Base-by-base conservation (phyloP, 2,113 vertebrate genomes). In the Chelonoidis abingdonii region DNA sequence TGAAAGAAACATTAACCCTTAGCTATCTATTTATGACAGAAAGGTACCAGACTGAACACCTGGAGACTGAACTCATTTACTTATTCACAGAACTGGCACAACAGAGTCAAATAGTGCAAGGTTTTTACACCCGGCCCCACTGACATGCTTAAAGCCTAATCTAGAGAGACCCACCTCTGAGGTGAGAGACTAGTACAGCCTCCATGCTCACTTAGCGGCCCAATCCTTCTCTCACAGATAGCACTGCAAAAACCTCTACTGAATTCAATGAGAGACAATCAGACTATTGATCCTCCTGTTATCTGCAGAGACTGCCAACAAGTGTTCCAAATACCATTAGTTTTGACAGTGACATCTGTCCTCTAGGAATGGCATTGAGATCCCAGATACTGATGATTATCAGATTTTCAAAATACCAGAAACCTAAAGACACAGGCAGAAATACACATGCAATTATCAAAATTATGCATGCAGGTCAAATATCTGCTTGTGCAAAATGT, bases 61-160 rank as follows among this genome's bases (percentile, higher is more conserved):
- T 8, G 84, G 81, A 92, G 84, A 52, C 8, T 65, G 81, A 93
- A 89, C 62, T 85, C 57, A 93, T 91, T 96, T 65, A 85, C 78
- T 95, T 87, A 80, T 90, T 96, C 89, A 90, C 86, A 90, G 84
- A 89, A 86, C 21, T 89, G 35, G 52, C 87, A 38, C 44, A 79
- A 44, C 87, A 57, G 92, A 93, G 93, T 89, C 81, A 38, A 96
- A 91, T 0, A 13, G 10, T 54, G 4, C 19, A 80, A 83, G 59
- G 8, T 87, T 87, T 86, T 81, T 90, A 29, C 76, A 57, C 29
- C 2, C 4, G 78, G 31, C 82, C 84, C 54, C 52, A 59, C 57
- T 44, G 59, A 21, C 1, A 0, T 80, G 41, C 25, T 89, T 25
- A 49, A 69, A 93, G 49, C 5, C 29, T 89, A 90, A 96, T 85